Evolutionary conservation across 2,888 invertebrate genomes (phyloP), one percentile per base, ranked within the genome.

Genomic region (Leucoptera coffeella): DNA sequence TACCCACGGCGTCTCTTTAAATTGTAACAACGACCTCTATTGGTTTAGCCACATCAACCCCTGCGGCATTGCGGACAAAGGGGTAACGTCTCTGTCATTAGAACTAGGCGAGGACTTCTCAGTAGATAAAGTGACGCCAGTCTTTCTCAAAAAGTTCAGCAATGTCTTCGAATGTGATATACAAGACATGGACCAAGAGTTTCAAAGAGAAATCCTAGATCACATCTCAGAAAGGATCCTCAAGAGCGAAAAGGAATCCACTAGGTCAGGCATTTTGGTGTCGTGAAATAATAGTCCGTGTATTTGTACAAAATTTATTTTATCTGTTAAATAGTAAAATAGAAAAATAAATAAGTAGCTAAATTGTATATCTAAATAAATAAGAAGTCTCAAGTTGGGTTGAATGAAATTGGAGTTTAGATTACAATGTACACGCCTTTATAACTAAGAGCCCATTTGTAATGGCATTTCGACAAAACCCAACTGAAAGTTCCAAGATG

Each of bases 1-100:
- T 1, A 89, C 89, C 0, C 99, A 99, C 59, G 99, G 99, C 1
- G 65, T 99, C 28, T 88, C 93, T 1, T 48, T 99, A 3, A 99
- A 99, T 64, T 96, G 96, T 53, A 80, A 85, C 45, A 85, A 82
- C 8, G 89, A 99, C 58, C 65, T 99, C 12, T 60, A 59, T 3
- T 99, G 99, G 99, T 99, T 92, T 49, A 71, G 85, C 5, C 85
- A 97, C 44, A 97, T 99, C 41, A 82, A 92, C 11, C 96, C 97
- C 1, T 99, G 99, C 62, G 99, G 99, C 2, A 82, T 99, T 13
- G 73, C 78, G 38, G 87, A 81, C 27, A 94, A 92, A 56, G 85
- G 85, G 28, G 92, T 95, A 1, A 99, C 99, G 0, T 95, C 95
- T 6, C 52, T 99, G 0, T 75, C 81, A 3, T 59, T 77, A 32